Conservation (phyloP, 2,888 invertebrate genomes). For the Odiellus spinosus region DNA sequence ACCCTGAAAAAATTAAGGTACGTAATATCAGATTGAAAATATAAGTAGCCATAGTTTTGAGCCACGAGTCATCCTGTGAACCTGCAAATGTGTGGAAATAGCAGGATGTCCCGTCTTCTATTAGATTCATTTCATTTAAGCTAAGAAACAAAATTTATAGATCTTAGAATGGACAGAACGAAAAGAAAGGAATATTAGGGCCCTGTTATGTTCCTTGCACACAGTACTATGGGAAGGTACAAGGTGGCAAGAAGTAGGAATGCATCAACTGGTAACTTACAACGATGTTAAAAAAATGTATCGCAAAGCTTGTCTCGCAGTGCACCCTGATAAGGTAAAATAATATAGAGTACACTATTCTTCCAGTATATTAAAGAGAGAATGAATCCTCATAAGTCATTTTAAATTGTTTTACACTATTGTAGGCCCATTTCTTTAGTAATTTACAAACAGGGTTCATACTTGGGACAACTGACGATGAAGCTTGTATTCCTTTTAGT, state of each 20-base stretch:
- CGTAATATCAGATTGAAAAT: constrained; percentile 18
- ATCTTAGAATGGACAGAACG: constrained; percentile 64
- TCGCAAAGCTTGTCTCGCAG: constrained; percentile 83
- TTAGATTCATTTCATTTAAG: too few relatives aligned
- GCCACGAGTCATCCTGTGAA: too few relatives aligned
- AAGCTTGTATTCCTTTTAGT: too few relatives aligned
- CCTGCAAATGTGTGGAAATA: too few relatives aligned
- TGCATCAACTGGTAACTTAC: constrained; percentile 81
- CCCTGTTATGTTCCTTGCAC: constrained; percentile 82
- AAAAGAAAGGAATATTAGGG: constrained; percentile 89
- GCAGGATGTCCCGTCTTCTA: too few relatives aligned
- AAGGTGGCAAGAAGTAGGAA: constrained; percentile 82
- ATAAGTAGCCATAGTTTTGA: too few relatives aligned
- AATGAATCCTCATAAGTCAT: not conserved
- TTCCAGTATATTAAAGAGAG: not conserved
- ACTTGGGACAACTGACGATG: not conserved
- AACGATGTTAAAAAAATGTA: constrained; percentile 92
- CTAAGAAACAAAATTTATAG: constrained; percentile 34
- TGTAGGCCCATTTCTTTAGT: not conserved
- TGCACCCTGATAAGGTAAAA: constrained; percentile 93
- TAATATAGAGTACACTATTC: not conserved
- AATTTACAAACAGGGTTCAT: not conserved
- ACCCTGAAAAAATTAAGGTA: constrained; percentile 76
- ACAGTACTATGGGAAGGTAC: constrained; percentile 83
- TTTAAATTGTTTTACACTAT: not conserved